phyloP scores from a whole-genome alignment of 2,797 vertebrate species.

The Orientallactaga sibirica region DNA sequence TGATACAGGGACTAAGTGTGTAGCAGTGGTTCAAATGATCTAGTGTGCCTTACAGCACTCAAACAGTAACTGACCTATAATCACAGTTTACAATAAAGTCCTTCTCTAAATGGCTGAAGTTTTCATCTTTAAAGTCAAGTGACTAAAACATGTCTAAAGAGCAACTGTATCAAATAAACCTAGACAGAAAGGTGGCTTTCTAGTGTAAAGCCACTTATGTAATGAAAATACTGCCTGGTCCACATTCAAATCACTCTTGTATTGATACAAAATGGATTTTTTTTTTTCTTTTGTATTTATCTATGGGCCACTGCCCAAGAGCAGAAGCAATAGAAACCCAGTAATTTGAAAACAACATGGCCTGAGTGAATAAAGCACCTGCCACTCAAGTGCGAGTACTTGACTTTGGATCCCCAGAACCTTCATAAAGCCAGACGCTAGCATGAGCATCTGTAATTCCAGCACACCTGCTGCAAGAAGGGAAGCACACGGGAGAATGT shows the following conservation, averaged over 20 bases:
- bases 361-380: no score
- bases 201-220: neutral
- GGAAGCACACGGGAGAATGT: no score
- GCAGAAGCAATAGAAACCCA: neutral
- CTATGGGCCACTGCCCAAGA: neutral
- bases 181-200: neutral
- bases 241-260: neutral
- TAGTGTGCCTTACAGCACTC: neutral
- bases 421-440: no score
- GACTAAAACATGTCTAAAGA: neutral
- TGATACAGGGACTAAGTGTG: neutral
- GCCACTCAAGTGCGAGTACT: no score
- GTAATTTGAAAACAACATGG: neutral
- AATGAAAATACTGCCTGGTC: neutral
- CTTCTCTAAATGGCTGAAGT: constrained; percentile 9
- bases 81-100: neutral
- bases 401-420: no score
- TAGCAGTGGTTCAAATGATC: neutral
- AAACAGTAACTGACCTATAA: neutral
- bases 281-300: neutral
- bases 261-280: neutral
- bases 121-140: constrained; percentile 7
- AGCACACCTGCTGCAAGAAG: no score
- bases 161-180: neutral
- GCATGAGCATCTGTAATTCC: no score